A percentile compares a stretch with the other conserved stretches of the same genome.
These are phyloP conservation scores for Sebastes trivittatus DNA, from an alignment of 2,797 vertebrate genomes.

Conservation along the genomic window DNA sequence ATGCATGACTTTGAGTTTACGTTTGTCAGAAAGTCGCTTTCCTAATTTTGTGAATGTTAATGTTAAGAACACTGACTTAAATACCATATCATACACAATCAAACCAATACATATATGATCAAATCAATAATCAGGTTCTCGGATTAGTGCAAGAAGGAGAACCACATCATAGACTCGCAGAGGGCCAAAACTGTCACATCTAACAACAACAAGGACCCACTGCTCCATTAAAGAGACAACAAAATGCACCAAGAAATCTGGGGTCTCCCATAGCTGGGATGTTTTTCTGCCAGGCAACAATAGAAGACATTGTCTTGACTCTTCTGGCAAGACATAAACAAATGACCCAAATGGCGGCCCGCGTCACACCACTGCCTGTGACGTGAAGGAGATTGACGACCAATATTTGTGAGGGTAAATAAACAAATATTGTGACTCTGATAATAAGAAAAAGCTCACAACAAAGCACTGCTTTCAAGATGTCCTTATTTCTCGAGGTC, in stretches of 20 bases:
- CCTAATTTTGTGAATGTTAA: background rate
- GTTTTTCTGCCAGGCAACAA: background rate
- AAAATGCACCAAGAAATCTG: background rate
- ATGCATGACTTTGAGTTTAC: background rate
- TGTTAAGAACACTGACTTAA: too few relatives aligned
- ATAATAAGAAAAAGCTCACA: background rate
- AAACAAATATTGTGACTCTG: background rate
- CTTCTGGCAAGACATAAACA: conserved; percentile 1
- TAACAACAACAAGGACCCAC: background rate
- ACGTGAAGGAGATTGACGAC: background rate
- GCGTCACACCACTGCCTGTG: background rate
- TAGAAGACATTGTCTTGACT: background rate
- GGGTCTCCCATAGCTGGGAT: background rate
- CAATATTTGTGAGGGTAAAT: background rate
- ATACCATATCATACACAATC: background rate
- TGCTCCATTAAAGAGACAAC: background rate
- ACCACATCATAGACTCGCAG: background rate
- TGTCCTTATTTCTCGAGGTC: conserved; percentile 24
- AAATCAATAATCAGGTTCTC: background rate
- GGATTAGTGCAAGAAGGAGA: background rate
- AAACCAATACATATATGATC: background rate
- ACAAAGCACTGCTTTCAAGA: background rate
- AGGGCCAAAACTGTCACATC: background rate
- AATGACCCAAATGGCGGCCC: background rate
- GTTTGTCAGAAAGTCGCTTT: background rate